These are phyloP conservation scores for Pseudomyrmex cubaensis DNA, from an alignment of 1,140 invertebrate species.

Conservation along the genomic window DNA sequence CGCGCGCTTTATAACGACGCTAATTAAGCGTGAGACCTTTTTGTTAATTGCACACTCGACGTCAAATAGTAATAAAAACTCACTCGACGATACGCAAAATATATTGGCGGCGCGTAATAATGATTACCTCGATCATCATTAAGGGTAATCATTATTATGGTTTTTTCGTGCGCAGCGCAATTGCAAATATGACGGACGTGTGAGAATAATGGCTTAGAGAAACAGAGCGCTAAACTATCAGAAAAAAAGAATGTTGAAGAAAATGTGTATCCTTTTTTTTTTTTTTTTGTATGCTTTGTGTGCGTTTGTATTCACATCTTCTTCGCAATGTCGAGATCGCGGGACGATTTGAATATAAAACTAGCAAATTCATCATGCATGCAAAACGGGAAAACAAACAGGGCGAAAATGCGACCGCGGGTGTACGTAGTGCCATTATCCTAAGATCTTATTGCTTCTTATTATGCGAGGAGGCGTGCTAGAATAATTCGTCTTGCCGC, in stretches of 20 bases:
- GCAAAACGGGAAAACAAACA: slow-evolving; percentile 75
- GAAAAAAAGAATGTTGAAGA: neutral
- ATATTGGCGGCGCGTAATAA: too few species aligned
- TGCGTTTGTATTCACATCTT: neutral
- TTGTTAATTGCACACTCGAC: slow-evolving; percentile 53
- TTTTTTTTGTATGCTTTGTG: neutral
- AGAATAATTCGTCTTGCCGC: slow-evolving; percentile 76
- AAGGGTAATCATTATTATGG: too few species aligned
- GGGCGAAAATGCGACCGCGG: slow-evolving; percentile 60
- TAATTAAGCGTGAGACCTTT: slow-evolving; percentile 63
- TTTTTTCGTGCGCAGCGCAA: neutral
- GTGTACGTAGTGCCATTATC: slow-evolving; percentile 69
- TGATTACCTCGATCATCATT: too few species aligned
- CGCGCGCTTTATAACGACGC: slow-evolving; percentile 42
- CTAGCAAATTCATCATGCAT: slow-evolving; percentile 71
- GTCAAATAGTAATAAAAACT: neutral
- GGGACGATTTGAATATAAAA: slow-evolving; percentile 70
- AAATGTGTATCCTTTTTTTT: neutral
- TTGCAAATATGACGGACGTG: neutral
- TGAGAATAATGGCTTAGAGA: neutral
- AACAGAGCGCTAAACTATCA: neutral
- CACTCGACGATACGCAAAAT: too few species aligned
- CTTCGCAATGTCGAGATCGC: slow-evolving; percentile 23
- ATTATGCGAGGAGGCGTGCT: slow-evolving; percentile 76
- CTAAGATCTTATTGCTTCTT: slow-evolving; percentile 79